Evolutionary conservation across 2,797 vertebrate genomes (phyloP), one percentile per base, ranked within the genome.

Genomic region (Sylvilagus floridanus): DNA sequence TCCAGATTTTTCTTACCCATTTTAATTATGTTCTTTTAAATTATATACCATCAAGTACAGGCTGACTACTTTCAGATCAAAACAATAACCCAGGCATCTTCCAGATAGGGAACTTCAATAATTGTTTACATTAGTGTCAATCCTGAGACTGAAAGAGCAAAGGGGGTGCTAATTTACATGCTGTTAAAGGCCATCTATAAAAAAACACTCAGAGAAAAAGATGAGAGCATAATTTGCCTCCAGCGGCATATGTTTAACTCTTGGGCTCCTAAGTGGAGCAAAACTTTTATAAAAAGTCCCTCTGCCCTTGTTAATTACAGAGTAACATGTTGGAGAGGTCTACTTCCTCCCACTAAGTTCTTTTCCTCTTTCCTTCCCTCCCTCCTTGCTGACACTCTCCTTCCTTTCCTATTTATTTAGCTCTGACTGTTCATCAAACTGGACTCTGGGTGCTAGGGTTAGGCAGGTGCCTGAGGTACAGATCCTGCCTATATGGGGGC

Each of bases 1-100:
- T 95, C 85, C 94, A 96, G 88, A 89, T 57, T 96, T 97, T 96
- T 93, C 76, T 96, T 97, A 95, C 91, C 68, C 95, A 93, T 97
- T 97, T 96, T 95, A 97, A 97, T 97, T 72, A 96, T 79, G 66
- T 84, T 95, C 62, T 95, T 97, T 91, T 83, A 95, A 98, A 96
- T 96, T 90, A 95, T 26, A 4, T 92, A 78, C 35, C 94, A 83
- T 95, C 66, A 83, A 96, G 54, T 37, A 65, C 65, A 87, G 92
- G 85, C 77, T 90, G 81, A 96, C 90, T 96, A 35, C 85, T 69
- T 95, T 84, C 92, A 95, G 88, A 91, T 84, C 79, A 97, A 96
- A 96, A 96, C 93, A 94, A 86, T 94, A 94, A 82, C 89, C 71
- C 76, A 73, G 86, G 71, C 90, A n/a, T 93, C 69, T 57, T 88